Conservation (phyloP, 2,113 vertebrate species). For the Coreoperca whiteheadi region DNA sequence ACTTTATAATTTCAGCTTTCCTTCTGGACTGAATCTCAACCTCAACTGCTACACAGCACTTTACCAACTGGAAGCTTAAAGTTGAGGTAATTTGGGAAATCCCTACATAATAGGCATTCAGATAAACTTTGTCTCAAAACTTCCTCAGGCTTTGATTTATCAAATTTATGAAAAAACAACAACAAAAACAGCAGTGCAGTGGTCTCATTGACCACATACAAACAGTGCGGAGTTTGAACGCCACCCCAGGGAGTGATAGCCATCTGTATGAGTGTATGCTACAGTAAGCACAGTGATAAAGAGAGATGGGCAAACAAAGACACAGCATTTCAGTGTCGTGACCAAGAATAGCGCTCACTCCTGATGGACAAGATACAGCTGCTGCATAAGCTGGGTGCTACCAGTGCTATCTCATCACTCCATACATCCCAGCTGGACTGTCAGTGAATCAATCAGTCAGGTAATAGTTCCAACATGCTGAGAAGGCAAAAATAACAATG, state of each 20-base stretch:
- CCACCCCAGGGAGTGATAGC: conserved; percentile 38
- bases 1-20: conserved; percentile 53
- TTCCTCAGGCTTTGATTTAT: conserved; percentile 33
- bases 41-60: not conserved
- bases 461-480: conserved; percentile 32
- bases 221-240: conserved; percentile 31
- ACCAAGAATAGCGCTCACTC: conserved; percentile 67
- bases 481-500: conserved; percentile 17
- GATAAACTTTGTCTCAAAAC: conserved; percentile 64
- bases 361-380: conserved; percentile 59
- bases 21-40: not conserved
- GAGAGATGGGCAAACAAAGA: conserved; percentile 66
- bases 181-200: not conserved
- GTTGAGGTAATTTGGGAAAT: not conserved
- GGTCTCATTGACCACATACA: conserved; percentile 1
- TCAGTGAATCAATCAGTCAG: conserved; percentile 42
- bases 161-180: not conserved
- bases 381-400: conserved; percentile 49
- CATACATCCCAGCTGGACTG: conserved; percentile 30
- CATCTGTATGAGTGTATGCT: conserved; percentile 58
- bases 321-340: conserved; percentile 77
- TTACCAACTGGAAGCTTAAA: not conserved
- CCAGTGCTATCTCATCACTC: conserved; percentile 40
- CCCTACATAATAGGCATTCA: not conserved
- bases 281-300: conserved; percentile 46